Percentiles rank a stretch among this genome's conserved stretches.
Evolutionary conservation across 2,113 vertebrate genomes (phyloP).

Genomic region (Naja naja): DNA sequence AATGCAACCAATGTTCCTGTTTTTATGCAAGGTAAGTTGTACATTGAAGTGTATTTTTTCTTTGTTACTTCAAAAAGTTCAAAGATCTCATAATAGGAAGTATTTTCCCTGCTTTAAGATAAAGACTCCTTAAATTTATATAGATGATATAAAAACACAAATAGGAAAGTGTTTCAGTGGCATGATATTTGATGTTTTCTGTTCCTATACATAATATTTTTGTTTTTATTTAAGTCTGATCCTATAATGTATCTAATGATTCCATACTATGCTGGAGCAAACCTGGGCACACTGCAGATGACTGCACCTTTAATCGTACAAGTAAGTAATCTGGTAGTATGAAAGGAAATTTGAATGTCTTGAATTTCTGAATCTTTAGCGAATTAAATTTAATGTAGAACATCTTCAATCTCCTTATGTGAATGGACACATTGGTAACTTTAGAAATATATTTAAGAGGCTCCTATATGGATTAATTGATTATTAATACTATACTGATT

Average conservation of each 20-base stretch:
- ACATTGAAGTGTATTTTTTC: background rate
- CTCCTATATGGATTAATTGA: background rate
- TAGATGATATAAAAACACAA: background rate
- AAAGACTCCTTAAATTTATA: background rate
- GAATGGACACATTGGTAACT: background rate
- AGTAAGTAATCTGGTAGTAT: constrained; percentile 64
- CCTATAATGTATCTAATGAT: constrained; percentile 80
- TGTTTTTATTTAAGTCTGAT: constrained; percentile 68
- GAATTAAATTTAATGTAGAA: background rate
- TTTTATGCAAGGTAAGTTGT: constrained; percentile 77
- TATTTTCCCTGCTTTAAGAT: background rate
- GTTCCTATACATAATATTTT: constrained; percentile 6
- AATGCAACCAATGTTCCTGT: constrained; percentile 73
- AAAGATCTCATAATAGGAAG: background rate
- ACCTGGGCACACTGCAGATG: constrained; percentile 69
- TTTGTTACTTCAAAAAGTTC: background rate
- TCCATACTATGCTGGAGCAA: constrained; percentile 74
- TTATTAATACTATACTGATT: background rate
- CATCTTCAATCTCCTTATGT: background rate
- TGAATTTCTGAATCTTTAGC: background rate
- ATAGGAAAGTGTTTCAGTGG: background rate
- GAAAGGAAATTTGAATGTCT: too few relatives aligned
- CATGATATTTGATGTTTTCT: constrained; percentile 24
- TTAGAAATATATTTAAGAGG: background rate
- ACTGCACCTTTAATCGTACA: constrained; percentile 64